These are phyloP conservation scores for Achroia grisella DNA, from an alignment of 1,140 invertebrate genomes.

Conservation along the genomic window DNA sequence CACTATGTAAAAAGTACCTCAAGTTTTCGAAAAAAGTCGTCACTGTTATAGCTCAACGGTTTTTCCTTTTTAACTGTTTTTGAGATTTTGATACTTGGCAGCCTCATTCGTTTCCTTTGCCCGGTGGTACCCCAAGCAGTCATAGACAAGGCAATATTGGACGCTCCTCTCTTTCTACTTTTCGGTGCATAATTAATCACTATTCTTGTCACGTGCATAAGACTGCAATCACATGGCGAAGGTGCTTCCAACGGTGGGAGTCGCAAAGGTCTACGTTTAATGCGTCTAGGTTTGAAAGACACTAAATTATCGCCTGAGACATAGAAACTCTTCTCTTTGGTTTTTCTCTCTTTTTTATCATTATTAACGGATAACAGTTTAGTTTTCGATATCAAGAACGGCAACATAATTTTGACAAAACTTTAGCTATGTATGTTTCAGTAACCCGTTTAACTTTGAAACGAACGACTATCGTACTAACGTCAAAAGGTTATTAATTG, in stretches of 20 bases:
- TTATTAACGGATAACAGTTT: conserved; percentile 46
- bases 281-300: conserved; percentile 21
- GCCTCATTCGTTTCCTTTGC: conserved; percentile 42
- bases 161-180: conserved; percentile 40
- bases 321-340: conserved; percentile 26
- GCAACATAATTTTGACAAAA: conserved; percentile 30
- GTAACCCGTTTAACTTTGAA: background rate
- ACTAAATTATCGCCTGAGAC: conserved; percentile 29
- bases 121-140: conserved; percentile 35
- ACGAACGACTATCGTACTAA: background rate
- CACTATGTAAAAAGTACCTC: conserved; percentile 36
- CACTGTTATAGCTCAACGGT: conserved; percentile 32
- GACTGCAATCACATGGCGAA: conserved; percentile 36
- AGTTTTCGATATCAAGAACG: conserved; percentile 49
- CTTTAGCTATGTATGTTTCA: background rate
- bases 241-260: conserved; percentile 16
- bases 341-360: conserved; percentile 27
- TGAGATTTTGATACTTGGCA: conserved; percentile 32
- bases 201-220: conserved; percentile 50
- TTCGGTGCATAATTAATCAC: conserved; percentile 47
- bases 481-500: background rate
- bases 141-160: conserved; percentile 46
- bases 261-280: conserved; percentile 27
- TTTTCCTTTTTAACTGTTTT: conserved; percentile 35
- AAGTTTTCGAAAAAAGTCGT: conserved; percentile 60